Base-by-base conservation (phyloP, 2,888 invertebrate species). In the Dendrolimus houi region DNA sequence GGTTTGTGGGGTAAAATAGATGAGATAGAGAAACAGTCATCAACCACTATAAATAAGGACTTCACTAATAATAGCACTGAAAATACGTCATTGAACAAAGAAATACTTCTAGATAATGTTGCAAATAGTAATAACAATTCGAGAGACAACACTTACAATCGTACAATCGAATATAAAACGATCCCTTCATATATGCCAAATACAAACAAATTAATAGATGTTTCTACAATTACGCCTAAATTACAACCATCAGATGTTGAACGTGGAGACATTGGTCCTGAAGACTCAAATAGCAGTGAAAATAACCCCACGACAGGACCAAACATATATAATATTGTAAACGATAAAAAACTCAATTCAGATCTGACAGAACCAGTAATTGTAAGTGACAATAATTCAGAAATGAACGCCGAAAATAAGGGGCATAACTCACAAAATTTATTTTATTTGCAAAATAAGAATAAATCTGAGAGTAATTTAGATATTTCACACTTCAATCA, bases 221-320 rank as follows among this genome's bases (percentile, higher is more conserved):
- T 60, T 29, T 29, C 29, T 29, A 29, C 29, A 29, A 3, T 6
- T 29, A 29, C 29, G 29, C 12, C 9, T 8, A 62, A 61, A 56
- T 60, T 65, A 53, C 57, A 42, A 9, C 54, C 64, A 10, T 56
- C 60, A 56, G 69, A 75, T 42, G 54, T 66, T 57, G 77, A 75
- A 6, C 72, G 76, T 10, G 76, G 75, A 42, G 76, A 77, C 63
- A 74, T 77, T 55, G 66, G 67, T 8, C 62, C 71, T 42, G 75
- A 76, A 54, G 72, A 69, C 53, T 40, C 59, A 54, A 42, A 54
- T n/a, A 54, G 13, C 55, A 1, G 12, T 42, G 41, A 41, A 14
- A 40, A 9, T 52, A 8, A 52, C 56, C 14, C 59, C 55, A 56
- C 55, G n/a, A 12, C 41, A 58, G 8, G 58, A 55, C 56, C 41